Conservation (phyloP, 1,140 invertebrate genomes). For the Drosophila saltans region DNA sequence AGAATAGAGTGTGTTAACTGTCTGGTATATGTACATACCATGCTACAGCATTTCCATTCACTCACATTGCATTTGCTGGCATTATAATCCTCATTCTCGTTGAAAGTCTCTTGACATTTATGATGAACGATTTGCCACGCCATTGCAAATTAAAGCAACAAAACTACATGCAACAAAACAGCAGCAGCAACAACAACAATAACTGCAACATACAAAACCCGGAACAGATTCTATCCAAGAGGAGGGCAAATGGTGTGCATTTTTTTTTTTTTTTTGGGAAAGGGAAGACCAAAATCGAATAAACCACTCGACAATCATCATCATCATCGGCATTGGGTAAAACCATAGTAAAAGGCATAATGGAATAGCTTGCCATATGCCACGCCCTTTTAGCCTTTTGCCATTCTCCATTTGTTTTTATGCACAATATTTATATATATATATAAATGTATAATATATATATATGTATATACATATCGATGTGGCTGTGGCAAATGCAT, state of each 20-base stretch:
- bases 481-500: not conserved
- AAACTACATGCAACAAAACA: conserved; percentile 11
- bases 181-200: conserved; percentile 8
- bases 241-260: too few species aligned
- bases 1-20: too few species aligned
- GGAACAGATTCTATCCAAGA: conserved; percentile 2
- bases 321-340: conserved; percentile 27
- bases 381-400: conserved; percentile 40
- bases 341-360: conserved; percentile 6
- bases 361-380: conserved; percentile 10
- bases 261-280: too few species aligned
- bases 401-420: conserved; percentile 34
- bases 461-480: too few species aligned
- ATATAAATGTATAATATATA: conserved; percentile 9
- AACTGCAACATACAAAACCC: conserved; percentile 4
- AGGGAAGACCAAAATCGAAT: conserved; percentile 46
- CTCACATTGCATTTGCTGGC: conserved; percentile 13
- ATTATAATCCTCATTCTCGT: conserved; percentile 42
- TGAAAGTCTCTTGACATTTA: conserved; percentile 63
- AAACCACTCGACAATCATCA: conserved; percentile 58
- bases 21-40: too few species aligned
- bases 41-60: not conserved
- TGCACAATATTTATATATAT: conserved; percentile 23
- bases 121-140: conserved; percentile 64
- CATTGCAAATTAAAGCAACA: conserved; percentile 61